These are phyloP conservation scores for Tenualosa thibaudeaui DNA, from an alignment of 2,797 vertebrate genomes.

Conservation along the genomic window DNA sequence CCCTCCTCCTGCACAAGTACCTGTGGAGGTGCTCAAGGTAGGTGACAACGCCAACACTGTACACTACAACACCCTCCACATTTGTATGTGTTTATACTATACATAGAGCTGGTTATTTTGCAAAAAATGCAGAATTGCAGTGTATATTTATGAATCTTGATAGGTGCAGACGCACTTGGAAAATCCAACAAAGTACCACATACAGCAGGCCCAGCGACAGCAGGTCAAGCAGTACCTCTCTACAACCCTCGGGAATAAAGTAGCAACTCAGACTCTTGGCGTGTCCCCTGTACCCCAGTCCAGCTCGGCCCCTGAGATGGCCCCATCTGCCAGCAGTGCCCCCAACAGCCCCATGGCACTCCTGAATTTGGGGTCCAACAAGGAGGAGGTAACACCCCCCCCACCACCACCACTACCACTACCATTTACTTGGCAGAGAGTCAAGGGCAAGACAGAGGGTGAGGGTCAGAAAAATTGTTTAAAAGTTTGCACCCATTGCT, in stretches of 20 bases:
- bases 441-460: not conserved
- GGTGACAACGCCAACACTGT: no score
- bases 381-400: constrained; percentile 82
- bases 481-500: no score
- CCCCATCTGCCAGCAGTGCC: constrained; percentile 70
- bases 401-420: no score
- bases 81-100: no score
- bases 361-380: constrained; percentile 87
- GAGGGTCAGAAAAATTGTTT: no score
- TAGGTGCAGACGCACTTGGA: constrained; percentile 93
- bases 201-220: constrained; percentile 88
- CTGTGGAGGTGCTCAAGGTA: constrained; percentile 89
- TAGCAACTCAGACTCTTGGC: constrained; percentile 77
- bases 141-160: not conserved
- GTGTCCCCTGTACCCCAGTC: constrained; percentile 71
- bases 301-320: constrained; percentile 74
- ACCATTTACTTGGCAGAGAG: not conserved
- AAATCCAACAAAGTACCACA: constrained; percentile 91
- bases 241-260: constrained; percentile 83
- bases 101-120: no score
- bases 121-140: no score
- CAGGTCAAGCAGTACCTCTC: constrained; percentile 92
- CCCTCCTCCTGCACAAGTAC: constrained; percentile 85
- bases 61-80: no score
- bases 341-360: constrained; percentile 89